A percentile compares a stretch with the other conserved stretches of the same genome.
Conservation (phyloP, 2,888 invertebrate genomes). For the Acleris literana region DNA sequence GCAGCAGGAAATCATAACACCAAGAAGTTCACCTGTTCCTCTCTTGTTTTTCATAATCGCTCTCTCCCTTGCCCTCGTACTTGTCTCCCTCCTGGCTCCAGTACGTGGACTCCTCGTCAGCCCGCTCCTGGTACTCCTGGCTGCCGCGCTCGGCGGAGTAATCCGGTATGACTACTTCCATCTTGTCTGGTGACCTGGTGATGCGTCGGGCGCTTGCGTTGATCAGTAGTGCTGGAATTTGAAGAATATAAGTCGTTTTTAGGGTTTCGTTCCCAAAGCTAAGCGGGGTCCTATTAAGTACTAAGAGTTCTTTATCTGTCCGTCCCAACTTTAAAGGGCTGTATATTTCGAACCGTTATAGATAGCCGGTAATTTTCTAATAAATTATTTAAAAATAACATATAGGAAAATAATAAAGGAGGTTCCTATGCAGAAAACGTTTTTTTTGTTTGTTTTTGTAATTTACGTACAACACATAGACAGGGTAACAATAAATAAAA, state of each 20-base stretch:
- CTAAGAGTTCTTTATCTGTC: too few relatives aligned
- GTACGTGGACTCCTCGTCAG: conserved; percentile 47
- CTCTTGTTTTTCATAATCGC: conserved; percentile 43
- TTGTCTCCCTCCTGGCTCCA: conserved; percentile 48
- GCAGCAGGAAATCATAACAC: not conserved
- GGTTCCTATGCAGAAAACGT: too few relatives aligned
- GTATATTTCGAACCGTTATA: too few relatives aligned
- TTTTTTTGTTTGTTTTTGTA: too few relatives aligned
- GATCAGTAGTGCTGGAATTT: conserved; percentile 30
- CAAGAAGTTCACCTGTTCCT: conserved; percentile 42
- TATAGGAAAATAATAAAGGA: too few relatives aligned
- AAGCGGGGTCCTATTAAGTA: too few relatives aligned
- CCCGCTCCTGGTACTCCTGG: conserved; percentile 44
- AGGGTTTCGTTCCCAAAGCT: too few relatives aligned
- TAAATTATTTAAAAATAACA: too few relatives aligned
- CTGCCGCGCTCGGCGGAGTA: conserved; percentile 43
- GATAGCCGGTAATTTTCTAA: too few relatives aligned
- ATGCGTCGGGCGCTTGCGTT: conserved; percentile 39
- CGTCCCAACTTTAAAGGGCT: too few relatives aligned
- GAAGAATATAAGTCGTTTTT: not conserved
- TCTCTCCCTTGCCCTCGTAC: conserved; percentile 40
- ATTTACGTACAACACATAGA: too few relatives aligned
- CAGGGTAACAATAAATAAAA: too few relatives aligned
- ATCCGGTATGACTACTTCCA: conserved; percentile 49
- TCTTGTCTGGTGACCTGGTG: conserved; percentile 50